Evolutionary conservation across 1,140 invertebrate species (phyloP), one percentile per base, ranked within the genome.

Genomic region (Lasaia peninsularis): DNA sequence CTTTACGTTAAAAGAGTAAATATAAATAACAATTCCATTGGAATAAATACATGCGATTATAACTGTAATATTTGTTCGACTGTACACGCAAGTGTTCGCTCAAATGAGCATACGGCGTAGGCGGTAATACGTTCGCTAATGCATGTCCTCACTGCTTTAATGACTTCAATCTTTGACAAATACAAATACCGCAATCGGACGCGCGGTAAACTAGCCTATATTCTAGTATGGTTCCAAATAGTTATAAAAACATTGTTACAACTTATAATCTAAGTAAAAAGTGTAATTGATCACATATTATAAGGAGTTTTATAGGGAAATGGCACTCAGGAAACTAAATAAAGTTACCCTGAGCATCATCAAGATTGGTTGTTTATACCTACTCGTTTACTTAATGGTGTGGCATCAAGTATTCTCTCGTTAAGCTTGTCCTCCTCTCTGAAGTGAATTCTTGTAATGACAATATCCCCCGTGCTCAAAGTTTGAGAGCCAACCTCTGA

Each of bases 381-480:
- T 34, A 76, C 60, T 56, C 80, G 73, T 68, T 88, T 89, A 60
- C 73, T 81, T 28, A 68, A 56, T 9, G 91, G 89, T 2, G 90
- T 89, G 34, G 88, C 89, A 32, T 89, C 88, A 14, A 91, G 62
- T 28, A 89, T 82, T 67, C 90, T 87, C 65, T 92, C 91, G 56
- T 91, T 90, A n/a, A 85, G 73, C 56, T 91, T 91, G 52, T 92
- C 91, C 65, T 92, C 91, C 64, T 96, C 94, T 49, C 93, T 93
- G 83, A 95, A 95, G 85, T 93, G 96, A 67, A 97, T 95, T 88
- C 95, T 96, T 48, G 96, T 97, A 64, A 97, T 96, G 20, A 97
- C 96, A 78, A 98, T 96, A 82, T 97, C 96, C 52, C 96, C 96
- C n/a, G 96, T 98, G 72, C 96, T 97, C 11, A 97, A 86, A 1